Evolutionary conservation across 2,113 vertebrate species (phyloP).

Genomic region (Vidua macroura): DNA sequence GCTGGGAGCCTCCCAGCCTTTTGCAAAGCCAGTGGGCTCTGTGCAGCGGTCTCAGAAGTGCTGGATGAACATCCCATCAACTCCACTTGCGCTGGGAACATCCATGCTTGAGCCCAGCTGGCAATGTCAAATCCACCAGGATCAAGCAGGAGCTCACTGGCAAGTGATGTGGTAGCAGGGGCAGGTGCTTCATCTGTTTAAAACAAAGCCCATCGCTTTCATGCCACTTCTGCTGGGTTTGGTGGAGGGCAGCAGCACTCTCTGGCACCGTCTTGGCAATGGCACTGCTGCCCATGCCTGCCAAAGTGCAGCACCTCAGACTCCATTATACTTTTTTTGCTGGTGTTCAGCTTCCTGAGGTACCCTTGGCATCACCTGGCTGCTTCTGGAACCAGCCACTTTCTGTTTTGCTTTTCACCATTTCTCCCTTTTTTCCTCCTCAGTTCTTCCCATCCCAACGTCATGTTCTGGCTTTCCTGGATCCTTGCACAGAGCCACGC

Average conservation of each 20-base stretch:
- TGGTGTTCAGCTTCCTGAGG: background rate
- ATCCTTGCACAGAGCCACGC: background rate
- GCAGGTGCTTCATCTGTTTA: conserved; percentile 44
- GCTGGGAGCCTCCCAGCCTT: background rate
- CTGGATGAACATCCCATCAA: background rate
- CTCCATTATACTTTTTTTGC: background rate
- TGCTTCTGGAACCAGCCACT: background rate
- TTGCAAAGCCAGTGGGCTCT: background rate
- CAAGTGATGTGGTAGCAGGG: background rate
- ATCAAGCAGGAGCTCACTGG: background rate
- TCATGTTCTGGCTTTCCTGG: background rate
- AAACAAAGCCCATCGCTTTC: background rate
- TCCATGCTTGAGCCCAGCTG: background rate
- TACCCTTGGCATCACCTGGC: background rate
- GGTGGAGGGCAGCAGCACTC: background rate
- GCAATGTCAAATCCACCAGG: accelerated
- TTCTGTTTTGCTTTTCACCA: background rate
- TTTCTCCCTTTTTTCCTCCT: background rate
- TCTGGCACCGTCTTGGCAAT: accelerated
- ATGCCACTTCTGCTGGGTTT: background rate
- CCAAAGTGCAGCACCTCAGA: background rate
- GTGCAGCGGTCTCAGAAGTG: background rate
- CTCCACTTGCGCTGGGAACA: background rate
- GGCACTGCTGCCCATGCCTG: background rate
- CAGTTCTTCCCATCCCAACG: background rate